Percentiles rank a stretch among this genome's conserved stretches.
Evolutionary conservation across 2,797 vertebrate species (phyloP).

Genomic region (Schizopygopsis pylzovi): DNA sequence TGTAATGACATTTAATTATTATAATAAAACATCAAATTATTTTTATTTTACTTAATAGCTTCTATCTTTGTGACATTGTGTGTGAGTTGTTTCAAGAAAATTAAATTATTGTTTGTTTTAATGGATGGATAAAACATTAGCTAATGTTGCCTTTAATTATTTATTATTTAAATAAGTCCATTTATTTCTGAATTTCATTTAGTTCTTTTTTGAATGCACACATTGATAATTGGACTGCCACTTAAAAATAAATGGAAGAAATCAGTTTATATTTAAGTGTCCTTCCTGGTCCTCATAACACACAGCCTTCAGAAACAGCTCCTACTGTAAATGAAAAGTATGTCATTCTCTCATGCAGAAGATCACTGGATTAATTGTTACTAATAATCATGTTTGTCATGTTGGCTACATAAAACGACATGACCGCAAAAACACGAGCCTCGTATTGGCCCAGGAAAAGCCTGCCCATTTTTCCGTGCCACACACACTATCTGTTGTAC

Average conservation of each 20-base stretch:
- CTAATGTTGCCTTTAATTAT: background rate
- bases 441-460: background rate
- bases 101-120: background rate
- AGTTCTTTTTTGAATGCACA: background rate
- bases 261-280: background rate
- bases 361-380: slow-evolving; percentile 7
- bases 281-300: background rate
- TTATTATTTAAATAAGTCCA: background rate
- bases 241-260: background rate
- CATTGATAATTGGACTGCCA: background rate
- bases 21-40: too few relatives aligned
- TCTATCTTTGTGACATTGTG: too few relatives aligned
- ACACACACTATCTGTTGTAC: slow-evolving; percentile 39
- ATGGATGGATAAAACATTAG: background rate
- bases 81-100: too few relatives aligned
- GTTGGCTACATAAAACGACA: background rate
- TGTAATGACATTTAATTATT: background rate
- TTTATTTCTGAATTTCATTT: background rate
- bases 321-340: background rate
- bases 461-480: background rate
- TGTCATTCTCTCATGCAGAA: background rate
- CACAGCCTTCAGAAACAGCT: background rate
- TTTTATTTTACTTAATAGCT: too few relatives aligned
- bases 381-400: slow-evolving; percentile 13
- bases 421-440: background rate